phyloP scores from a whole-genome alignment of 2,888 invertebrate species.

The Cordilura impudica region DNA sequence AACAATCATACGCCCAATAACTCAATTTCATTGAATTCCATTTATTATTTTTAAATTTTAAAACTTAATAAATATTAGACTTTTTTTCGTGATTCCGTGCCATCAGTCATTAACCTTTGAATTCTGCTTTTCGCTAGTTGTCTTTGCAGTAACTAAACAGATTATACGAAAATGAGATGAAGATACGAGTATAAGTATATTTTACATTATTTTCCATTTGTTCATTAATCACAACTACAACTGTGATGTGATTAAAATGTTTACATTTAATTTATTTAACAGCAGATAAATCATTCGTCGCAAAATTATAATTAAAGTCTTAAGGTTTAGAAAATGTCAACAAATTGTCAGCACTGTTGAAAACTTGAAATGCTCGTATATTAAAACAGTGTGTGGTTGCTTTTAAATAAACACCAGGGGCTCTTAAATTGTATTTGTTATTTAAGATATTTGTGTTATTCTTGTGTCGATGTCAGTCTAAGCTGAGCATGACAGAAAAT shows the following conservation, averaged over 20 bases:
- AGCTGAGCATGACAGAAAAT: neutral
- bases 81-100: neutral
- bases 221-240: conserved; percentile 37
- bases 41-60: too few species aligned
- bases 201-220: neutral
- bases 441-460: neutral
- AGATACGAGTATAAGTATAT: neutral
- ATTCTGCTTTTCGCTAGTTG: too few species aligned
- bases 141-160: too few species aligned
- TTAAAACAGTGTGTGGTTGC: neutral
- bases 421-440: neutral
- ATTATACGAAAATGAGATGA: too few species aligned
- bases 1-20: neutral
- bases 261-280: conserved; percentile 11
- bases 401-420: neutral
- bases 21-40: too few species aligned
- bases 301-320: conserved; percentile 13
- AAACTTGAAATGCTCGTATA: neutral
- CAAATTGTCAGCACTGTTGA: conserved; percentile 16
- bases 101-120: conserved; percentile 26
- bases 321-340: conserved; percentile 20
- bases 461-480: neutral
- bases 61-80: too few species aligned
- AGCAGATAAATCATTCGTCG: conserved; percentile 6
- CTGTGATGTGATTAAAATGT: conserved; percentile 27